Percentiles rank a stretch among this genome's conserved stretches.
phyloP scores from a whole-genome alignment of 2,888 invertebrate genomes.

The Ormyrus nitidulus region DNA sequence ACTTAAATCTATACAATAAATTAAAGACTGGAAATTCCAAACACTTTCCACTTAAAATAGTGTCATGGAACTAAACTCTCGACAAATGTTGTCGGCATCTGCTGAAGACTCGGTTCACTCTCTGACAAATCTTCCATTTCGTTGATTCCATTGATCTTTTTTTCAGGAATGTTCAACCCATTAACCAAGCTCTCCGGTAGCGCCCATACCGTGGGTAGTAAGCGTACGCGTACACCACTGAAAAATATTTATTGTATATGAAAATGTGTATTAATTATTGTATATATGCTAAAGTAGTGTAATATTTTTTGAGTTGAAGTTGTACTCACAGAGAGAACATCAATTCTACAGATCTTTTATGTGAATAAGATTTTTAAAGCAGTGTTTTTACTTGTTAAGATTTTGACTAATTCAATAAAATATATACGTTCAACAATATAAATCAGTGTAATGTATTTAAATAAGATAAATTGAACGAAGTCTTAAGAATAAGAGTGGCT shows the following conservation, averaged over 20 bases:
- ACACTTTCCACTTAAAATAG: conserved; percentile 13
- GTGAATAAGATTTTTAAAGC: no score
- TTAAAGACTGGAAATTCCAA: conserved; percentile 27
- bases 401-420: no score
- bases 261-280: no score
- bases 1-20: conserved; percentile 42
- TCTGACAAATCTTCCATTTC: conserved; percentile 1
- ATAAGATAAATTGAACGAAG: no score
- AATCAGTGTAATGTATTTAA: no score
- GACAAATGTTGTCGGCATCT: conserved; percentile 16
- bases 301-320: no score
- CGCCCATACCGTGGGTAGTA: conserved; percentile 37
- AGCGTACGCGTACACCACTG: conserved; percentile 54
- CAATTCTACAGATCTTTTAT: no score
- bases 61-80: conserved; percentile 1
- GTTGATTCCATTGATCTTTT: background rate
- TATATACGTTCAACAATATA: no score
- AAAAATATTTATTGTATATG: background rate
- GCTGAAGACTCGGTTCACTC: background rate
- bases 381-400: no score
- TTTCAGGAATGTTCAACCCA: conserved; percentile 20
- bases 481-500: no score
- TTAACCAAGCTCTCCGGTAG: conserved; percentile 35
- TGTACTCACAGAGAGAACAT: no score
- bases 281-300: no score